These are phyloP conservation scores for Zele albiditarsus DNA, from an alignment of 2,888 invertebrate genomes.

Conservation along the genomic window DNA sequence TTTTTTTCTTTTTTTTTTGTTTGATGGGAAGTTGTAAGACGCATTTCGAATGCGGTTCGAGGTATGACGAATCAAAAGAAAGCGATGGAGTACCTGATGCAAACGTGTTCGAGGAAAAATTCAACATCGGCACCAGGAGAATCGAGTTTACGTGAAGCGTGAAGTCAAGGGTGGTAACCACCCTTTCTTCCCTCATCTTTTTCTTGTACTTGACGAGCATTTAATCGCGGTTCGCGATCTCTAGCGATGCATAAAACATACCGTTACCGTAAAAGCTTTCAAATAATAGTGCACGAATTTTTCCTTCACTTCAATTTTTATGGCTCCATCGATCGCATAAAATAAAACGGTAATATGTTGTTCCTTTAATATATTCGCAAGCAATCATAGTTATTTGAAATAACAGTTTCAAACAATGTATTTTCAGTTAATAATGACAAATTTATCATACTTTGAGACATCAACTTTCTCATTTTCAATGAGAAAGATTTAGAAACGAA, in stretches of 20 bases:
- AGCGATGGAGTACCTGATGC: background rate
- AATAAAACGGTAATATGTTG: no score
- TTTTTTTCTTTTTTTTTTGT: background rate
- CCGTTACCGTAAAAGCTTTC: background rate
- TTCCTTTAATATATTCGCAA: no score
- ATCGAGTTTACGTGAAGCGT: background rate
- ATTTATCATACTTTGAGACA: no score
- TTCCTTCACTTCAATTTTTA: background rate
- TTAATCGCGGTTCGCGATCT: background rate
- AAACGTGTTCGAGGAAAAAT: background rate
- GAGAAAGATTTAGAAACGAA: no score
- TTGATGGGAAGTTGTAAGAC: background rate
- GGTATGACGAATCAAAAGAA: background rate
- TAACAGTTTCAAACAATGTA: no score
- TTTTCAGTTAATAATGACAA: no score
- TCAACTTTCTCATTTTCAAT: no score
- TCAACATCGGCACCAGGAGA: conserved; percentile 8
- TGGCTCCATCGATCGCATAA: no score
- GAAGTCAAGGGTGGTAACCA: background rate
- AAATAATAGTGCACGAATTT: background rate
- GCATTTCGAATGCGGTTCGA: background rate
- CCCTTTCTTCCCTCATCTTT: background rate
- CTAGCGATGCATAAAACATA: background rate
- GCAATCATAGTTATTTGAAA: no score
- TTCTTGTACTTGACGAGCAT: conserved; percentile 3